Evolutionary conservation across 2,888 invertebrate species (phyloP), one percentile per base, ranked within the genome.

Genomic region (Bellardia pandia): DNA sequence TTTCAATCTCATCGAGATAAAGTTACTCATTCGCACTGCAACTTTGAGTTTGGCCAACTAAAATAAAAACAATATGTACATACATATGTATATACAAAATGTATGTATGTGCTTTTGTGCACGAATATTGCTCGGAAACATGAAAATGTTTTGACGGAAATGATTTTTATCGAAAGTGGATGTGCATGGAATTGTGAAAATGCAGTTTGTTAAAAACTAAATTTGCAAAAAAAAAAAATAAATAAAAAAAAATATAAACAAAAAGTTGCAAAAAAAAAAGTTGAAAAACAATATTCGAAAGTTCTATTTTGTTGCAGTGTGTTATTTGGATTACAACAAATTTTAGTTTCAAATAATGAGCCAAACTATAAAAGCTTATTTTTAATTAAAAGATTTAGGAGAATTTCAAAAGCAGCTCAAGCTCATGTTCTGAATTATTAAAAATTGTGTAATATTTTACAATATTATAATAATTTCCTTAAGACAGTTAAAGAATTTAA

Each of bases 61-160:
- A 45, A 58, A 33, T 6, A n/a, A 58, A 45, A 60, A 11, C 11
- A 58, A 69, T 23, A 56, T 13, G n/a, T 13, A 33, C 23, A 37
- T n/a, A n/a, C n/a, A n/a, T n/a, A n/a, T n/a, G n/a, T n/a, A 69
- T 1, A 68, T 6, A 1, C 7, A 37, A 53, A 58, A 56, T 56
- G 11, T 58, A 23, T 62, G n/a, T 16, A 23, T 62, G 51, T 64
- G 53, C 40, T 40, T 40, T 14, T 45, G 8, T 14, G 56, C 7
- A 42, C 69, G 42, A 76, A 76, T 76, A 45, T 71, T 66, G 72
- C 58, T 53, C 23, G 72, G 72, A 77, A 84, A 58, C 83, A 80
- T 69, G 68, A 60, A 85, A 80, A 74, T 79, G 33, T 56, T 78
- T 75, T 75, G 48, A 85, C 71, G 80, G 85, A 85, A 80, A 85